Evolutionary conservation across 1,140 invertebrate species (phyloP), one percentile per base, ranked within the genome.

Genomic region (Cotesia chilonis): DNA sequence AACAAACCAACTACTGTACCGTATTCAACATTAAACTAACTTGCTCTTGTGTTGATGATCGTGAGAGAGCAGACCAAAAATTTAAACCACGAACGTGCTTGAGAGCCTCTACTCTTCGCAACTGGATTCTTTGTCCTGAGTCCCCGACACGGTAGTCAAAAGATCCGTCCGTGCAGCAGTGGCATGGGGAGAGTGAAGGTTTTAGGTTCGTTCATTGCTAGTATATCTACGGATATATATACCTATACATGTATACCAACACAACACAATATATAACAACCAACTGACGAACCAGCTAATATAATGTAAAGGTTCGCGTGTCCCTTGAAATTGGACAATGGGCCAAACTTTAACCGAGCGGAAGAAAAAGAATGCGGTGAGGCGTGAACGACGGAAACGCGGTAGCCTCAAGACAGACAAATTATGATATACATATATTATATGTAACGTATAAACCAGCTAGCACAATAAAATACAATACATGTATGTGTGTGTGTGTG

Each of bases 261-360:
- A 47, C 41, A 47, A 47, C 41, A 47, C 41, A 47, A 47, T 47
- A 47, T 10, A 47, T 47, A 47, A 47, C 6, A 47, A 47, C 41
- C 41, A 47, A 47, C 41, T 0, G 38, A 41, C 38, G 38, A 41
- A 41, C 38, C 38, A n/a, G 10, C 20, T 17, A 41, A 37, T 28
- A 2, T 17, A 41, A 37, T 28, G 4, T 60, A 52, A 55, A 70
- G 60, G 41, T 41, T 67, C 47, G 69, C 63, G 54, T 64, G 61
- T 74, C 67, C 67, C 59, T 63, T 68, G 20, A 28, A 57, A 68
- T 60, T 60, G 73, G 64, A 74, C 73, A 74, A 74, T 74, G 73
- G 70, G 69, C 66, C 73, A 71, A 72, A 66, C 70, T 69, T 65
- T 60, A 71, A 70, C 64, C 60, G 51, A 59, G 14, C 6, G 68